Evolutionary conservation across 1,140 invertebrate genomes (phyloP).

Genomic region (Choristoneura fumiferana): DNA sequence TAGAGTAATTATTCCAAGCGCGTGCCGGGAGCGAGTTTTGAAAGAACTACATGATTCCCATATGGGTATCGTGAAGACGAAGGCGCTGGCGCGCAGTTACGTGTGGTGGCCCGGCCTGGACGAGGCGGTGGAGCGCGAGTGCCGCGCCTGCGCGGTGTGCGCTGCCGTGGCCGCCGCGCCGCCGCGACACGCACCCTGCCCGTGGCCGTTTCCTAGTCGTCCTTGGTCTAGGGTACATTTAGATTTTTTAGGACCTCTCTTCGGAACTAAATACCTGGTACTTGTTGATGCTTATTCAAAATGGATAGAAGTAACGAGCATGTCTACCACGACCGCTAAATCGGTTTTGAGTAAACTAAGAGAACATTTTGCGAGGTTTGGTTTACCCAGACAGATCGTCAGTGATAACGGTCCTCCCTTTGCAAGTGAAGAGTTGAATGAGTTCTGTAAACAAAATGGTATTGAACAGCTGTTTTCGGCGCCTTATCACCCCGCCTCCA

Average conservation of each 20-base stretch:
- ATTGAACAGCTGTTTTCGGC: neutral
- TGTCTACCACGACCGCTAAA: constrained; percentile 1
- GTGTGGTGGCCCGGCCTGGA: constrained; percentile 72
- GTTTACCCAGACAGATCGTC: neutral
- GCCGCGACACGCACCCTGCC: neutral
- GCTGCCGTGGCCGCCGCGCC: constrained; percentile 5
- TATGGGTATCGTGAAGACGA: constrained; percentile 35
- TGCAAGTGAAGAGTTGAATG: constrained; percentile 13
- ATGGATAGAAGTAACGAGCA: constrained; percentile 16
- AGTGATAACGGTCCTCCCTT: constrained; percentile 22
- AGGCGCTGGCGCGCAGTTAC: constrained; percentile 43
- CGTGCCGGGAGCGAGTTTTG: constrained; percentile 25
- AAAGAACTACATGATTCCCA: constrained; percentile 36
- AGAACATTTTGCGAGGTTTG: neutral
- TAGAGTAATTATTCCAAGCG: constrained; percentile 32
- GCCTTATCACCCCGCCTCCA: constrained; percentile 30
- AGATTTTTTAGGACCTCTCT: constrained; percentile 22
- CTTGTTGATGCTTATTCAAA: constrained; percentile 21
- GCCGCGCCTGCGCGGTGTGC: constrained; percentile 22
- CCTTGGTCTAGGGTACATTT: constrained; percentile 22
- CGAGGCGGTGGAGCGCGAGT: constrained; percentile 50
- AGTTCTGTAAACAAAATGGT: constrained; percentile 15
- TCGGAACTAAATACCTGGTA: constrained; percentile 16
- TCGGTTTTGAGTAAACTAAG: neutral
- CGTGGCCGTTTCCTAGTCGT: constrained; percentile 9